Evolutionary conservation across 2,113 vertebrate genomes (phyloP), one percentile per base, ranked within the genome.

Genomic region (Nothocercus nigrocapillus): DNA sequence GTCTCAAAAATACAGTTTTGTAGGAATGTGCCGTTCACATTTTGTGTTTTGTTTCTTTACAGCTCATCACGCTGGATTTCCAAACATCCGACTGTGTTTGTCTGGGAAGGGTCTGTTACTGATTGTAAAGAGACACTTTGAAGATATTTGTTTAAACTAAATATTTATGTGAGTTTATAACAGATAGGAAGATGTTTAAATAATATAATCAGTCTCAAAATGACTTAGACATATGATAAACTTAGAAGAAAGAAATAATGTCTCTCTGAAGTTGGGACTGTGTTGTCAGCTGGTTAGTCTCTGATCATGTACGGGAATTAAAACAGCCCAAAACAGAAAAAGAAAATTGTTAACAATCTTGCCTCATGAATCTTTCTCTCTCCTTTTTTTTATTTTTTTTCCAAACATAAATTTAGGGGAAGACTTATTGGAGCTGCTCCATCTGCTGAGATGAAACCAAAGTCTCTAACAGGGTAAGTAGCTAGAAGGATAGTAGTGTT

Each of bases 131-230:
- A 90, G 51, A 76, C 3, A 47, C 61, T 90, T 88, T 66, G 80
- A 95, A 94, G 83, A 79, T 84, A 21, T n/a, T 91, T 83, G 47
- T 64, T 89, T 92, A 73, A 95, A 73, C 25, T 69, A 92, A 96
- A 82, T 89, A 90, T 95, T 96, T 90, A 34, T 90, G 24, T 49
- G 49, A 82, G 47, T 79, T 94, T 86, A 62, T 72, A 88, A 82
- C 30, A 78, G 53, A 91, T 64, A 72, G 17, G 32, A 75, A 72
- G 22, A 92, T 73, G 79, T 92, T 90, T 93, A 93, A 95, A 89
- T 83, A 93, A 27, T 10, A 42, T 82, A 86, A 90, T 85, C 0
- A 78, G 69, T 96, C 88, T 82, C 40, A 78, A 75, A 83, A 62
- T 67, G 5, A 47, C 38, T 74, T 82, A 68, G 42, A 63, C 18